Evolutionary conservation across 2,888 invertebrate species (phyloP), one percentile per base, ranked within the genome.

Genomic region (Oxycera nigricornis): DNA sequence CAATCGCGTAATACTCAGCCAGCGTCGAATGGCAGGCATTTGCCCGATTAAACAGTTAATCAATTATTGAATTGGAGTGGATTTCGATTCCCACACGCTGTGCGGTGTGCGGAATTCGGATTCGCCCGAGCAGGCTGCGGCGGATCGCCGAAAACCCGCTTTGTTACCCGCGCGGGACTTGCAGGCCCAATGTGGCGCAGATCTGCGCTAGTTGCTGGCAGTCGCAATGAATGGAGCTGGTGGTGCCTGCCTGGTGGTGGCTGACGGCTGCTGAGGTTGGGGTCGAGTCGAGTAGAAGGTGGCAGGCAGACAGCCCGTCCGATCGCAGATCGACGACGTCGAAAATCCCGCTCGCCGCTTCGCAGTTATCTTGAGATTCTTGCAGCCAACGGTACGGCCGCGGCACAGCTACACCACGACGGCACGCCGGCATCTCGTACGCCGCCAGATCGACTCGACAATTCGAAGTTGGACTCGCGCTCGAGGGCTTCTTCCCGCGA

Each of bases 301-400:
- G 30, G 30, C 30, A 30, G 65, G 41, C 65, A 39, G 24, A 65
- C 65, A 39, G 14, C 31, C 61, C 61, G 61, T 62, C 61, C 61
- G 61, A 26, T 59, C 59, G 26, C n/a, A 14, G 55, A 9, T 26
- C 17, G 50, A 39, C 72, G 17, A 46, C 39, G 35, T 59, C 72
- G 50, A 57, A 72, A 72, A 59, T 72, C 46, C 72, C 77, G 76
- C 78, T 76, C 78, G 78, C 77, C 77, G 77, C 78, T 79, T 79
- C 77, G 79, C 83, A 82, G 82, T 82, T 83, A 82, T 81, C 81
- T 83, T 81, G 81, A 81, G 82, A 80, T 82, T 82, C 81, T 82
- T 80, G 77, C 78, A 82, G 82, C 79, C 80, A 80, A 77, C 78
- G 78, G 77, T 76, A 75, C 77, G 76, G 30, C n/a, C 20, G 20